These are phyloP conservation scores for Megaleporinus macrocephalus DNA, from an alignment of 2,113 vertebrate species.

Conservation along the genomic window DNA sequence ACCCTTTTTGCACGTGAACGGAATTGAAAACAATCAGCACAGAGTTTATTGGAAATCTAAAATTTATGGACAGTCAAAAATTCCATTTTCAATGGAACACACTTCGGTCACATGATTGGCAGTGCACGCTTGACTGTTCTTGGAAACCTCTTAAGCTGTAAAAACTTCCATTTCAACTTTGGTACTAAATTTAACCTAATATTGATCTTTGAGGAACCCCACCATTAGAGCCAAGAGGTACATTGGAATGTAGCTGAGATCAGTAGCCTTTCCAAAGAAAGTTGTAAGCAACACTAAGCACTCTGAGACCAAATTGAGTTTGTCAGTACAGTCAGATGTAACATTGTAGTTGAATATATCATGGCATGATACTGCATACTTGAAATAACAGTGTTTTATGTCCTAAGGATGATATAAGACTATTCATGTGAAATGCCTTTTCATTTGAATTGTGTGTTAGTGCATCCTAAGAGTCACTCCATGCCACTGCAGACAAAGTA, in stretches of 20 bases:
- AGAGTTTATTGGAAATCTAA: not conserved
- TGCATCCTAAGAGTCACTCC: not conserved
- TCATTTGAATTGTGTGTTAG: not conserved
- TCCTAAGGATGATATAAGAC: not conserved
- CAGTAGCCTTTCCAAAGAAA: not conserved
- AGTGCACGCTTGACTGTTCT: not conserved
- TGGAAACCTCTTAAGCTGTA: not conserved
- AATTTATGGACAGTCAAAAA: not conserved
- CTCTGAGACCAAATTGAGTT: not conserved
- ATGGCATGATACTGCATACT: not conserved
- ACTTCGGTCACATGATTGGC: too few species aligned
- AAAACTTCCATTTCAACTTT: not conserved
- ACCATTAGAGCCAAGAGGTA: not conserved
- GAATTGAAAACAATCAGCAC: not conserved
- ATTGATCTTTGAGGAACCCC: constrained; percentile 13
- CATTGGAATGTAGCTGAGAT: not conserved
- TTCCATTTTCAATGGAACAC: not conserved
- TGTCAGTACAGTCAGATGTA: not conserved
- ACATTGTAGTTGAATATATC: not conserved
- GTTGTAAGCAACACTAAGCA: not conserved
- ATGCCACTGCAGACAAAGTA: constrained; percentile 3
- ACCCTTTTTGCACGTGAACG: not conserved
- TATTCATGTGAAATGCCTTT: not conserved
- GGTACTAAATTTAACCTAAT: not conserved
- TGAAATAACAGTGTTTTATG: not conserved